Evolutionary conservation across 2,797 vertebrate genomes (phyloP), one percentile per base, ranked within the genome.

Genomic region (Clamator glandarius): DNA sequence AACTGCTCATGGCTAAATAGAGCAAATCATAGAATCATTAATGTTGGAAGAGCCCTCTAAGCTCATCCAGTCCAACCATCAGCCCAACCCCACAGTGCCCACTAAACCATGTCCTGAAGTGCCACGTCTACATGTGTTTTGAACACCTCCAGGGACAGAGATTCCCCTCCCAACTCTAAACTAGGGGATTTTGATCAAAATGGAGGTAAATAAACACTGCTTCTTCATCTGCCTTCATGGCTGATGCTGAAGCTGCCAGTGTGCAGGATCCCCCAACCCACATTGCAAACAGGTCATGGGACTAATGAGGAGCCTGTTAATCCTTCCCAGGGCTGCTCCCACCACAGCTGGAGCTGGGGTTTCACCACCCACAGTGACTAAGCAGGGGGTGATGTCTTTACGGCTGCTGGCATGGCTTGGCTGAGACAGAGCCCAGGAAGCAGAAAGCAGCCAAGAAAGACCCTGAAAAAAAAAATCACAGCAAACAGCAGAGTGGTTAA

Each of bases 321-420:
- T 41, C 48, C 75, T 89, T 51, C 50, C 75, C 5, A 6, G 42
- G 28, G 41, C 74, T 72, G 64, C 42, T 90, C 39, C 67, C 75
- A 69, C 50, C 76, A 41, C 0, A 0, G 14, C n/a, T 0, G 8
- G n/a, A 55, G 63, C 72, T 4, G 1, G 25, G n/a, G 26, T 74
- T 92, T 75, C 66, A 2, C 81, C 92, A 92, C 90, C 81, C 68
- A 4, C 0, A 1, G 64, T 94, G 93, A 93, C 72, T 90, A 83
- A 95, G 61, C 74, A 19, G 24, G 13, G 66, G 39, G 41, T 64
- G 90, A 89, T 3, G 3, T 57, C 50, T 83, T 73, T 23, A 20
- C 0, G 0, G 64, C 84, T 24, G 17, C n/a, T 68, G 90, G 72
- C 84, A 66, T 4, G 31, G 93, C 48, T 63, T 14, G 10, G 48